Evolutionary conservation across 2,797 vertebrate species (phyloP), one percentile per base, ranked within the genome.

Genomic region (Darevskia nairensis): DNA sequence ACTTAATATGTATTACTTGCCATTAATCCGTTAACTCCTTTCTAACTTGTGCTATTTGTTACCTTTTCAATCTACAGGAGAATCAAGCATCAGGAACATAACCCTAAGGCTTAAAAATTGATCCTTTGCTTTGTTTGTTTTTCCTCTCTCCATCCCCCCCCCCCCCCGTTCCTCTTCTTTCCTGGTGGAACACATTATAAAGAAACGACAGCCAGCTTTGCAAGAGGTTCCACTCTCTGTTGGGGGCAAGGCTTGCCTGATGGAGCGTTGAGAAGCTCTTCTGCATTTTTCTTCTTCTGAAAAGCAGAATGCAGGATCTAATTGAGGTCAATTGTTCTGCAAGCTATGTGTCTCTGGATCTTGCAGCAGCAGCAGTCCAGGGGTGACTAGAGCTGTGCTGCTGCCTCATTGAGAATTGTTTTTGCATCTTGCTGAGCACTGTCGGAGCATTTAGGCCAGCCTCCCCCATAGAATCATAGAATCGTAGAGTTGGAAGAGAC

Each of bases 1-100:
- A 93, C 91, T 87, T 84, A 88, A 93, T 87, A 91, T 6, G 55
- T 88, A 80, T 88, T 10, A 2, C 92, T 92, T 87, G n/a, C 84
- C 91, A 93, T 92, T 90, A 93, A 93, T 89, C 94, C 10, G 29
- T 75, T 90, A 80, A 82, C 11, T 90, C 44, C 79, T 90, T 95
- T 94, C 92, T 87, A 69, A 61, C 82, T 88, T 85, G 3, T n/a
- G 86, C 15, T 72, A 2, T 0, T 50, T 44, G 86, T 91, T 91
- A 41, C 32, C 90, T 27, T 82, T 91, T 92, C 86, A 95, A 92
- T 81, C 0, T 1, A 9, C 8, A 91, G 82, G 8, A 88, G 68
- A 91, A 83, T 89, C 72, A 92, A 92, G 32, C 68, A 2, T 75
- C 82, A 89, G 82, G 75, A 90, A 81, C 69, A 79, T 17, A 87